Conservation (phyloP, 2,113 vertebrate genomes). For the Dipodomys ordii region DNA sequence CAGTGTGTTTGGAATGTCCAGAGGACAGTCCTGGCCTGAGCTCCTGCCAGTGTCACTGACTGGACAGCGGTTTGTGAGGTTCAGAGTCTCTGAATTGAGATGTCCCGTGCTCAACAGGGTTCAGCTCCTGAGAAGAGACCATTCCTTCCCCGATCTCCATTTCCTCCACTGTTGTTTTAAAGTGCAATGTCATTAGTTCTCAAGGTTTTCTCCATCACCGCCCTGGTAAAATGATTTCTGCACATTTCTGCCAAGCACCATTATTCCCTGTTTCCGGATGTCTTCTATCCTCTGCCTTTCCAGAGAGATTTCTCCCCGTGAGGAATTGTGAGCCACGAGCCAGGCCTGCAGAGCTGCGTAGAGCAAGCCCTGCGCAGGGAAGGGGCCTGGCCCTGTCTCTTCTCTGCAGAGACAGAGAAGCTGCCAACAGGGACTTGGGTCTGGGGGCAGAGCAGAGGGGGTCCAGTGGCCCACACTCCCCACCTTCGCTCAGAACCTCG, state of each 20-base stretch:
- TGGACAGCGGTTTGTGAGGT: neutral
- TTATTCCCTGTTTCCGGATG: neutral
- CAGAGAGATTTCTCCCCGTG: neutral
- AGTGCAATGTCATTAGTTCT: neutral
- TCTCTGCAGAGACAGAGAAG: neutral
- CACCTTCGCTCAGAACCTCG: neutral
- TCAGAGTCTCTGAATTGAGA: conserved; percentile 26
- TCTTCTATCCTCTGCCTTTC: neutral
- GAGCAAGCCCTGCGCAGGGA: neutral
- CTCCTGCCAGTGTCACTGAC: conserved; percentile 7
- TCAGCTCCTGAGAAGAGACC: neutral
- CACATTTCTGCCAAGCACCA: neutral
- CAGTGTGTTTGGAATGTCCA: neutral
- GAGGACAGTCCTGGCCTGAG: conserved; percentile 19
- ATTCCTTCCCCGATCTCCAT: too few species aligned
- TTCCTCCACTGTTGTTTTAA: neutral
- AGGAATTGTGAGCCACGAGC: neutral
- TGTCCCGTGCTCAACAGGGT: too few species aligned
- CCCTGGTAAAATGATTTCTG: neutral
- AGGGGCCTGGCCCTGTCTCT: too few species aligned
- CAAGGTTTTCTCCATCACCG: neutral
- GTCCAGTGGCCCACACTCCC: neutral
- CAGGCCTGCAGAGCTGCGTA: neutral
- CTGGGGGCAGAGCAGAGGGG: too few species aligned
- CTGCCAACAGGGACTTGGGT: too few species aligned